These are phyloP conservation scores for Puma concolor DNA, from an alignment of 2,113 vertebrate genomes.

Conservation along the genomic window DNA sequence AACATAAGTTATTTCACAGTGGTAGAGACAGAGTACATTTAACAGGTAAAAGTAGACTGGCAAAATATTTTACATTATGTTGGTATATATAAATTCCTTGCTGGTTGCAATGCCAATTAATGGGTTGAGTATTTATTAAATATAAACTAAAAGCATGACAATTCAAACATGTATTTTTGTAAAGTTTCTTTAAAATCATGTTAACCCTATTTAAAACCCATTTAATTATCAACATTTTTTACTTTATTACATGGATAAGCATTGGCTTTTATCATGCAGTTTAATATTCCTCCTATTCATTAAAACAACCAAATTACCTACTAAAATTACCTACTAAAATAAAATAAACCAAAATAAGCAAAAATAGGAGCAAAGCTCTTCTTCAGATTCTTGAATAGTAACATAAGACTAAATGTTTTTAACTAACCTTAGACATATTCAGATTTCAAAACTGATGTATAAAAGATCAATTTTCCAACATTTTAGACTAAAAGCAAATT, in stretches of 20 bases:
- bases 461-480: not conserved
- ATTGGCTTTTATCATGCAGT: not conserved
- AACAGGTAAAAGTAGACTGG: constrained; percentile 18
- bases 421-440: not conserved
- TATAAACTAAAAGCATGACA: not conserved
- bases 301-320: not conserved
- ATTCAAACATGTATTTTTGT: not conserved
- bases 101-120: not conserved
- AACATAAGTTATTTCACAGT: not conserved
- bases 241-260: not conserved
- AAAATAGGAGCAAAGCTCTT: not conserved
- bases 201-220: not conserved
- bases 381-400: not conserved
- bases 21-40: not conserved
- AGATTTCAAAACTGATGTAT: not conserved
- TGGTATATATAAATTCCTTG: not conserved
- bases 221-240: not conserved
- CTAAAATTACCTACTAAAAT: not conserved
- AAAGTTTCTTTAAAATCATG: not conserved
- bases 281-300: constrained; percentile 3
- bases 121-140: constrained; percentile 14
- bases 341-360: not conserved
- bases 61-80: not conserved
- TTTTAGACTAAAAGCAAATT: not conserved
- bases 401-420: not conserved